A percentile compares a stretch with the other conserved stretches of the same genome.
phyloP scores from a whole-genome alignment of 2,797 vertebrate genomes.

The Erethizon dorsatum region DNA sequence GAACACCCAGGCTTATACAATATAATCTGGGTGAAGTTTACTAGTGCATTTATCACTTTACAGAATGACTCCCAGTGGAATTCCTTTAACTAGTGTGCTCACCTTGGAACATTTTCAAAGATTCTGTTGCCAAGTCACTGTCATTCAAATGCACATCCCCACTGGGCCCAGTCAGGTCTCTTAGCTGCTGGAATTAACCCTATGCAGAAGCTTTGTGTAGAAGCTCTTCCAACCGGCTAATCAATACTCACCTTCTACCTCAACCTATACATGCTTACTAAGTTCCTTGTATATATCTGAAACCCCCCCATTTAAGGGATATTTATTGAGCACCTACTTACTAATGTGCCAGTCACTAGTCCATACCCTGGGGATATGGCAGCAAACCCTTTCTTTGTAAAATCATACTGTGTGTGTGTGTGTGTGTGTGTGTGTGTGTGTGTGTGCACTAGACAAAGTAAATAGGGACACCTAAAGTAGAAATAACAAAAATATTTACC shows the following conservation, averaged over 20 bases:
- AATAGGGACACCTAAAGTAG: background rate
- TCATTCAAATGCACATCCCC: background rate
- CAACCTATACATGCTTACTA: background rate
- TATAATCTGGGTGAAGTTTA: background rate
- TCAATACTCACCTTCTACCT: background rate
- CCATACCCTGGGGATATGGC: background rate
- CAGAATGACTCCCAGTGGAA: background rate
- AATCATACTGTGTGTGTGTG: background rate
- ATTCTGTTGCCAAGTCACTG: background rate
- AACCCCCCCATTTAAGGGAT: background rate
- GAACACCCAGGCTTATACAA: background rate
- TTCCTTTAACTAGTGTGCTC: background rate
- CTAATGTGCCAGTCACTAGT: background rate
- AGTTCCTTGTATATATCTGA: background rate
- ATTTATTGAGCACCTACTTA: background rate
- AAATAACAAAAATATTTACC: background rate
- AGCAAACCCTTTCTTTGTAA: background rate
- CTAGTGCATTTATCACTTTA: background rate
- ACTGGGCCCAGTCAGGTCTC: background rate
- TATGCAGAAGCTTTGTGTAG: background rate
- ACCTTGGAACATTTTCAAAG: slow-evolving; percentile 14
- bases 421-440: background rate
- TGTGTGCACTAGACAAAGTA: background rate
- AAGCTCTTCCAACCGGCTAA: background rate
- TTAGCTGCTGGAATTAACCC: background rate